Conservation (phyloP, 2,113 vertebrate species). For the rabbit (Oryctolagus cuniculus) region DNA sequence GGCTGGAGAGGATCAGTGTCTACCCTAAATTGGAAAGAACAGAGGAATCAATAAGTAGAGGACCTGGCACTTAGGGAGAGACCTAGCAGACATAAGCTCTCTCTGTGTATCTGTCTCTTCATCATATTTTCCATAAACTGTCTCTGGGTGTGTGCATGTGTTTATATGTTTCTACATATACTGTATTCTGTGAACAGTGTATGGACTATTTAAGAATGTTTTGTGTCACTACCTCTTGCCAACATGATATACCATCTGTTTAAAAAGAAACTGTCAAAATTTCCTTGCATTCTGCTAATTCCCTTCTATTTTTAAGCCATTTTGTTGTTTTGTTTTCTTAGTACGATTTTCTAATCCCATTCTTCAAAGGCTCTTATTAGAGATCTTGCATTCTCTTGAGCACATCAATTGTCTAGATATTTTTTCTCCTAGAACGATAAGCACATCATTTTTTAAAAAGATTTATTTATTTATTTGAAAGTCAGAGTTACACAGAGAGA, state of each 20-base stretch:
- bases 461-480: too few species aligned
- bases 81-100: too few species aligned
- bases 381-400: not conserved
- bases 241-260: not conserved
- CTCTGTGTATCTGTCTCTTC: too few species aligned
- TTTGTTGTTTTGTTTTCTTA: not conserved
- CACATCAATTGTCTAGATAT: not conserved
- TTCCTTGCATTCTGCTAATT: not conserved
- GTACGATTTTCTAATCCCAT: not conserved
- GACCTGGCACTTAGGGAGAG: not conserved
- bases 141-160: not conserved
- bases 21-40: too few species aligned
- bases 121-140: too few species aligned
- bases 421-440: not conserved
- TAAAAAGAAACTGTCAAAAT: not conserved
- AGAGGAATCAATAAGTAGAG: not conserved
- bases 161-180: not conserved
- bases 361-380: not conserved
- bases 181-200: not conserved
- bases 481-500: too few species aligned
- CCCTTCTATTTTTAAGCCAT: not conserved
- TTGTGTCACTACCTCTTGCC: not conserved
- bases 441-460: too few species aligned
- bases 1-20: not conserved
- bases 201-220: not conserved